Evolutionary conservation across 1,140 invertebrate genomes (phyloP), one percentile per base, ranked within the genome.

Genomic region (Chymomyza costata): DNA sequence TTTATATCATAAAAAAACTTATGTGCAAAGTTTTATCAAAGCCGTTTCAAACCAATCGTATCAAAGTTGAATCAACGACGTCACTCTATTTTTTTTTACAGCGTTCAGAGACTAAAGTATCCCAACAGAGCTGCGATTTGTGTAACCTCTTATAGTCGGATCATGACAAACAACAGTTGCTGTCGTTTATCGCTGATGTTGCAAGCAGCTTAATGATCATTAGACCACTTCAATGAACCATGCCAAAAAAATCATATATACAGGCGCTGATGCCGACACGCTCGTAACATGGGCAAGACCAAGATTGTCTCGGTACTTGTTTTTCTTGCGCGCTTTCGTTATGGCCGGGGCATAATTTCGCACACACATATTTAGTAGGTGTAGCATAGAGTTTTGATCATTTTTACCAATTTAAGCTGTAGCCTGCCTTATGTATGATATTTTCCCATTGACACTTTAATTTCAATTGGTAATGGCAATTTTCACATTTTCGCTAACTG

Each of bases 301-400:
- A 44, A 13, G 25, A 40, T 45, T 51, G 63, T 62, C 67, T 56
- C 57, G 34, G 45, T 25, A 28, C 56, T 65, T 16, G 13, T 32
- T 50, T 38, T 58, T 43, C 60, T 51, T 34, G 28, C n/a, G 31
- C 69, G 67, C 71, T 78, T 78, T 78, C 71, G 71, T 64, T 78
- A 78, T 64, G 54, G 73, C 73, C 71, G 8, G 3, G 21, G 21
- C 21, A 3, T 5, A 25, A 25, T n/a, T n/a, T n/a, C n/a, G n/a
- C n/a, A n/a, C n/a, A 76, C 71, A 76, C 63, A 76, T 78, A 80
- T 78, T n/a, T 80, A 71, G 53, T 54, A 66, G 63, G 32, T 71
- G 70, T 63, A 31, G 62, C 45, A 44, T 62, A 63, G 70, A 53
- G 21, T 58, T 69, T 65, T 76, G 52, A 55, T 71, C 56, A 76